Conservation (phyloP, 2,113 vertebrate genomes). For the Amphilophus citrinellus region DNA sequence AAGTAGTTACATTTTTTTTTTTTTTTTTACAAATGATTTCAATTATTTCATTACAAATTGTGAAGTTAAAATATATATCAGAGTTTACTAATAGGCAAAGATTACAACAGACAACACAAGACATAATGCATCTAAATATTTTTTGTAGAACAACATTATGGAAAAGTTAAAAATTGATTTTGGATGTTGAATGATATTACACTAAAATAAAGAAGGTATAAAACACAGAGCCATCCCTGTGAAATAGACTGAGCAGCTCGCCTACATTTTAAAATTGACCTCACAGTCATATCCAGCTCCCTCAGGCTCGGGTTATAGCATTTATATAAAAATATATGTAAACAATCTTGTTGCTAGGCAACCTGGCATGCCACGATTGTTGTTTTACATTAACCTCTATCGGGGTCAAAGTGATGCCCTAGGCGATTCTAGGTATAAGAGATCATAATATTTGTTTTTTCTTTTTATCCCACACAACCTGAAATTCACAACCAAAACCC, state of each 20-base stretch:
- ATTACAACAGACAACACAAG: not conserved
- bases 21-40: too few relatives aligned
- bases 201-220: not conserved
- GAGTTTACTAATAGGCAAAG: too few relatives aligned
- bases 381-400: not conserved
- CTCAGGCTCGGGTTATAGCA: not conserved
- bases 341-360: not conserved
- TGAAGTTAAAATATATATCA: not conserved
- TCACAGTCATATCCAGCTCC: rapidly evolving
- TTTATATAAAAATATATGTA: not conserved
- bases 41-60: not conserved
- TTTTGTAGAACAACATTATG: not conserved
- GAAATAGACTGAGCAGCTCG: not conserved
- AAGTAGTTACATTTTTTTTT: too few relatives aligned
- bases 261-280: too few relatives aligned
- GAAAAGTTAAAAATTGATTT: too few relatives aligned
- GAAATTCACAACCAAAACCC: not conserved
- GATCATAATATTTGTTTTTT: not conserved
- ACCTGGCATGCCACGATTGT: not conserved
- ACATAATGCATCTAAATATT: not conserved
- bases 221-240: not conserved
- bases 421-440: not conserved
- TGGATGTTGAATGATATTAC: not conserved
- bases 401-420: not conserved
- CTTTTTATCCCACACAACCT: not conserved